phyloP scores from a whole-genome alignment of 2,113 vertebrate species.

The Mirounga angustirostris region DNA sequence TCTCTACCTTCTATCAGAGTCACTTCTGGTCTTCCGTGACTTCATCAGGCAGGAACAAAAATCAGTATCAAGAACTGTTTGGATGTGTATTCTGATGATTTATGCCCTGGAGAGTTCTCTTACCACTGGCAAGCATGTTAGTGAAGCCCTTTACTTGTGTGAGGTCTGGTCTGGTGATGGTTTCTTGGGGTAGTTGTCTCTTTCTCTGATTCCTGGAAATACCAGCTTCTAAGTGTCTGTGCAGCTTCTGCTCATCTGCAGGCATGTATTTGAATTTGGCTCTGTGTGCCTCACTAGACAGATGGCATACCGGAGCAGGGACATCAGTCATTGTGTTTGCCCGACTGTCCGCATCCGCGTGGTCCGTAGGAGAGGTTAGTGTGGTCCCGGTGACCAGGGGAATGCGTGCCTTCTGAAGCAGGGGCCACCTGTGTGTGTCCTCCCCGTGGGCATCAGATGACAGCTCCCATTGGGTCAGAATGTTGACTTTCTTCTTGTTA shows the following conservation, averaged over 20 bases:
- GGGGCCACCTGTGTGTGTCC: fast-evolving
- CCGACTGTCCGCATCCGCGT: neutral
- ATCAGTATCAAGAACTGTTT: neutral
- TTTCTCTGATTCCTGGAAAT: neutral
- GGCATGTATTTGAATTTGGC: neutral
- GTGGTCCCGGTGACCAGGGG: neutral
- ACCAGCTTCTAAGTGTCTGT: neutral
- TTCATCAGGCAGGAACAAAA: neutral
- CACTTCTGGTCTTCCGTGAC: neutral
- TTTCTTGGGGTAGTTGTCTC: neutral
- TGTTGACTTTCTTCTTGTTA: neutral
- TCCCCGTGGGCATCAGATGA: neutral
- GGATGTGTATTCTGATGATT: neutral
- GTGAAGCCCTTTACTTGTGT: neutral
- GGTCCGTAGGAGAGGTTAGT: neutral
- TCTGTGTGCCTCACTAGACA: neutral
- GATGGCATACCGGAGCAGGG: neutral
- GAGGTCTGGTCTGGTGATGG: neutral
- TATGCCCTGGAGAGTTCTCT: fast-evolving
- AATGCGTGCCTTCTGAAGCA: fast-evolving
- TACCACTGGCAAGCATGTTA: neutral
- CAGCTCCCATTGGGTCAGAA: neutral
- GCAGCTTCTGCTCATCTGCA: neutral
- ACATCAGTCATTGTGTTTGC: neutral
- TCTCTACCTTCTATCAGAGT: neutral